Percentiles rank a stretch among this genome's conserved stretches.
These are phyloP conservation scores for Salvelinus sp. DNA, from an alignment of 2,113 vertebrate species.

Conservation along the genomic window DNA sequence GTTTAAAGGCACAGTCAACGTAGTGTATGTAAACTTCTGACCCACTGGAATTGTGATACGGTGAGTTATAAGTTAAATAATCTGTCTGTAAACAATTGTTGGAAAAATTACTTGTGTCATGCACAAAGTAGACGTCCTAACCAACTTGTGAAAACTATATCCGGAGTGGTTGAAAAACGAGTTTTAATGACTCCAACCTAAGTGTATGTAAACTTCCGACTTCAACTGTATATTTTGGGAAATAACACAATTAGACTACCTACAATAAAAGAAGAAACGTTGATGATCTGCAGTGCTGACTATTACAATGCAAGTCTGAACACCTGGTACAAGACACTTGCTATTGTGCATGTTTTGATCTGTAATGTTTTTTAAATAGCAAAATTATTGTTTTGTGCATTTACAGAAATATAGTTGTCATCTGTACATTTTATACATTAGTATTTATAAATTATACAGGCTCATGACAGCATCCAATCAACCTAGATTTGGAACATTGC, in stretches of 20 bases:
- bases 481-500: not conserved
- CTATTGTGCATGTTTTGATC: conserved; percentile 59
- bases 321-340: conserved; percentile 38
- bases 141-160: too few relatives aligned
- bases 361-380: conserved; percentile 10
- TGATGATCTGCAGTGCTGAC: conserved; percentile 62
- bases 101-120: too few relatives aligned
- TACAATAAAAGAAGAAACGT: conserved; percentile 12
- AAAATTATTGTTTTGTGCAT: conserved; percentile 22
- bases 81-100: too few relatives aligned
- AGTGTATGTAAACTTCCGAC: not conserved
- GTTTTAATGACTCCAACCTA: too few relatives aligned
- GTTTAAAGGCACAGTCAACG: too few relatives aligned
- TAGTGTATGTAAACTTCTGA: too few relatives aligned
- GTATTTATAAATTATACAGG: conserved; percentile 5
- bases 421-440: not conserved
- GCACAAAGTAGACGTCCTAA: too few relatives aligned
- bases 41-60: too few relatives aligned
- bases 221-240: conserved; percentile 2
- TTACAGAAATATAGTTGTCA: conserved; percentile 1
- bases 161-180: too few relatives aligned
- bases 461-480: not conserved
- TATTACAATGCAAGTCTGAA: conserved; percentile 65
- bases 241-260: conserved; percentile 7
- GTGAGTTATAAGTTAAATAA: too few relatives aligned